Conservation (phyloP, 2,113 vertebrate genomes). For the Struthio camelus region DNA sequence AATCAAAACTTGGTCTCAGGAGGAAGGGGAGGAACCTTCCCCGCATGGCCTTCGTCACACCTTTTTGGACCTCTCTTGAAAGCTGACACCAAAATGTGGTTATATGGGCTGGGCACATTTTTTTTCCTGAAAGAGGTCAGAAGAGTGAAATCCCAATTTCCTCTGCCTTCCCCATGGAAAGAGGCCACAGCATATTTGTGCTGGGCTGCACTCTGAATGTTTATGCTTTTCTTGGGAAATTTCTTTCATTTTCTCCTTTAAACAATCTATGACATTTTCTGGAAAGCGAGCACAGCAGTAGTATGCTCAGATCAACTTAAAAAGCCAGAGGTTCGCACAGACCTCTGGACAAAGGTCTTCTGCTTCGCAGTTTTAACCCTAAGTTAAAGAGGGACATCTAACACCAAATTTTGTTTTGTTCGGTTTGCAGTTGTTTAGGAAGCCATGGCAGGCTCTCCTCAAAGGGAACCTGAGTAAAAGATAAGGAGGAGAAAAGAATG, state of each 20-base stretch:
- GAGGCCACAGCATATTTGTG: conserved; percentile 33
- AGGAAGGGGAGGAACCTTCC: neutral
- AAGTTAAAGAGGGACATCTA: neutral
- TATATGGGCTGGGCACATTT: neutral
- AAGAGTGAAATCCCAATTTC: conserved; percentile 24
- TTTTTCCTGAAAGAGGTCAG: conserved; percentile 44
- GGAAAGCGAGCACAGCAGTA: neutral
- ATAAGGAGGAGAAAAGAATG: neutral
- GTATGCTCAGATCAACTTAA: neutral
- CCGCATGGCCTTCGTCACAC: neutral
- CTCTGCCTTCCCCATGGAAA: conserved; percentile 16
- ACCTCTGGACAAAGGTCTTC: neutral
- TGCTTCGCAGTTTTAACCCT: neutral
- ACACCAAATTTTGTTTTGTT: neutral
- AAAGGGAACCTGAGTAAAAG: neutral
- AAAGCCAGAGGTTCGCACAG: neutral
- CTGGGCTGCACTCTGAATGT: neutral
- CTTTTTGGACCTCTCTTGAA: neutral
- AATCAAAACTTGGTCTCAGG: neutral
- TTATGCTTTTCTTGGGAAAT: conserved; percentile 32
- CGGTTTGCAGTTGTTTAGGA: neutral
- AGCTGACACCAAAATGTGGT: neutral
- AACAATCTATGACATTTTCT: neutral
- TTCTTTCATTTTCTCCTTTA: conserved; percentile 17
- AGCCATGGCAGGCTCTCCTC: neutral